Conservation (phyloP, 2,888 invertebrate species). For the Sarcophaga carnaria region DNA sequence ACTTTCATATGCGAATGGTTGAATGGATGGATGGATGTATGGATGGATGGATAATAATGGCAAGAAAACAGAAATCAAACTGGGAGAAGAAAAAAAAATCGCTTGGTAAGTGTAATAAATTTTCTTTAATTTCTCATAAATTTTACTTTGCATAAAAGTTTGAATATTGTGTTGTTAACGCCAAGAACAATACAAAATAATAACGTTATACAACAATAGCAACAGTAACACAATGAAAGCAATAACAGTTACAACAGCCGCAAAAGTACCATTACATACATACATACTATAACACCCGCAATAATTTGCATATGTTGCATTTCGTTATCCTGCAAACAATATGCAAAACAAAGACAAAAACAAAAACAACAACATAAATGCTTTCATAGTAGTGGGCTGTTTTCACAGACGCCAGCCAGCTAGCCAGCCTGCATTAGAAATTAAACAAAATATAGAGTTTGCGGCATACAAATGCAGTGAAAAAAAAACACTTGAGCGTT, state of each 20-base stretch:
- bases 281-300: constrained; percentile 62
- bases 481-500: constrained; percentile 61
- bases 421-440: constrained; percentile 39
- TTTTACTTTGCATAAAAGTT: constrained; percentile 77
- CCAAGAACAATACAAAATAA: constrained; percentile 68
- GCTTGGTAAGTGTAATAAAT: constrained; percentile 76
- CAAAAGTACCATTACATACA: constrained; percentile 12
- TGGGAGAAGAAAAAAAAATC: constrained; percentile 35
- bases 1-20: not conserved
- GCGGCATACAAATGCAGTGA: constrained; percentile 40
- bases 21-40: no score
- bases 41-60: not conserved
- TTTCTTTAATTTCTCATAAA: constrained; percentile 80
- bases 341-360: not conserved
- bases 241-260: constrained; percentile 45
- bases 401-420: constrained; percentile 51
- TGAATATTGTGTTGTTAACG: constrained; percentile 68
- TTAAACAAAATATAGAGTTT: constrained; percentile 56
- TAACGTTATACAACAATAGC: constrained; percentile 56
- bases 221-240: constrained; percentile 43
- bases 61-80: constrained; percentile 10
- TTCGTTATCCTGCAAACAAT: constrained; percentile 59
- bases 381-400: constrained; percentile 58
- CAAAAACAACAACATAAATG: constrained; percentile 1
- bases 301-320: constrained; percentile 67